These are phyloP conservation scores for Metallyticus violacea DNA, from an alignment of 2,888 invertebrate species.

Conservation along the genomic window DNA sequence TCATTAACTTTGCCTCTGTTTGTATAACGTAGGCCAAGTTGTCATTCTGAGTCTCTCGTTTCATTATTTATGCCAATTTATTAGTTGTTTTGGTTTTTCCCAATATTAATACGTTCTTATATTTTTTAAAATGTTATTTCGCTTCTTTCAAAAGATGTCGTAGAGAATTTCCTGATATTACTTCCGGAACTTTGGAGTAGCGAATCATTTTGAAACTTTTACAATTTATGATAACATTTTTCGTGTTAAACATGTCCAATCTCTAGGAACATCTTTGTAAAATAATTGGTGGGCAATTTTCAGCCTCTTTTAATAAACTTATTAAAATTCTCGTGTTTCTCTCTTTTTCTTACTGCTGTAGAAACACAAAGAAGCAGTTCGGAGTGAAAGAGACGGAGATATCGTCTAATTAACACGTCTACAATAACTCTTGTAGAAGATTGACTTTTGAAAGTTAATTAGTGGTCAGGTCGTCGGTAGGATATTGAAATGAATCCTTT, in stretches of 20 bases:
- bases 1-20: too few species aligned
- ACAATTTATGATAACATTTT: background rate
- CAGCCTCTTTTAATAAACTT: background rate
- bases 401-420: conserved; percentile 17
- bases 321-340: background rate
- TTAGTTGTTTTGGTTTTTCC: too few species aligned
- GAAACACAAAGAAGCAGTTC: background rate
- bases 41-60: too few species aligned
- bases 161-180: background rate
- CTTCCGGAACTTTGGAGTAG: background rate
- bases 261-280: background rate
- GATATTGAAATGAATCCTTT: conserved; percentile 4
- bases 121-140: background rate
- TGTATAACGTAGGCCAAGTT: too few species aligned
- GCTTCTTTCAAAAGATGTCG: background rate
- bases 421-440: conserved; percentile 5
- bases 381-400: background rate
- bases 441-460: conserved; percentile 27
- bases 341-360: background rate
- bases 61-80: too few species aligned
- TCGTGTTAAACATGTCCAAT: background rate
- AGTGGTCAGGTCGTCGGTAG: background rate
- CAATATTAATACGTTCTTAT: too few species aligned
- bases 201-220: background rate
- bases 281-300: background rate